phyloP scores from a whole-genome alignment of 2,797 vertebrate genomes.

The Naso thynnoides region DNA sequence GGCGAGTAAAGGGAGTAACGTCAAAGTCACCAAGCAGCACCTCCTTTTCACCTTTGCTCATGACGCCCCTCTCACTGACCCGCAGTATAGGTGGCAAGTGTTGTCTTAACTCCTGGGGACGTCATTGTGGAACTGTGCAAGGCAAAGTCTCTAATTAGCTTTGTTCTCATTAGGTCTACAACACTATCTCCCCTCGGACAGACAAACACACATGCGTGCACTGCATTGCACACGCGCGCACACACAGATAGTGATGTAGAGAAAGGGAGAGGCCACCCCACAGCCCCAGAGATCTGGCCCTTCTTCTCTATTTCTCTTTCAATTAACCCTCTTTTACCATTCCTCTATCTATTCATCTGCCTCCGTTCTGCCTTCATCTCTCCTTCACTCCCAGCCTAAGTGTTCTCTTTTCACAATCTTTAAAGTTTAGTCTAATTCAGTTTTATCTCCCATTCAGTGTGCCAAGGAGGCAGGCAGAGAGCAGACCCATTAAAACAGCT shows the following conservation, averaged over 20 bases:
- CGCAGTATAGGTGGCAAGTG: constrained; percentile 58
- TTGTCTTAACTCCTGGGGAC: constrained; percentile 61
- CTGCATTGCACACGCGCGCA: not conserved
- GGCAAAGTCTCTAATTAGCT: constrained; percentile 78
- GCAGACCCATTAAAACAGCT: constrained; percentile 66
- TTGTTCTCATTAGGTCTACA: constrained; percentile 77
- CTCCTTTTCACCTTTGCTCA: constrained; percentile 37
- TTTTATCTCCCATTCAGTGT: constrained; percentile 68
- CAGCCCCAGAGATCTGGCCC: constrained; percentile 71
- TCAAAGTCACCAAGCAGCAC: constrained; percentile 26
- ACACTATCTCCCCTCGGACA: constrained; percentile 63
- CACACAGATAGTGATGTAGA: constrained; percentile 12
- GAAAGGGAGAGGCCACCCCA: constrained; percentile 43
- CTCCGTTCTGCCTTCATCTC: constrained; percentile 43
- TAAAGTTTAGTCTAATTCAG: constrained; percentile 68
- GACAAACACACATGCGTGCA: constrained; percentile 36
- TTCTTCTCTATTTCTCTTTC: constrained; percentile 68
- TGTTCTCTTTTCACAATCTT: constrained; percentile 56
- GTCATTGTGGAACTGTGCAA: constrained; percentile 42
- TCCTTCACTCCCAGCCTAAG: constrained; percentile 44
- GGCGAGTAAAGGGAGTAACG: constrained; percentile 11
- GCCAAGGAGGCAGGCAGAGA: constrained; percentile 52
- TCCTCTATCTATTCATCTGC: constrained; percentile 57
- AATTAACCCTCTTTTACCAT: constrained; percentile 70
- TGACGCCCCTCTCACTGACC: constrained; percentile 37